Conservation (phyloP, 2,888 invertebrate species). For the Caenorhabditis sinica region DNA sequence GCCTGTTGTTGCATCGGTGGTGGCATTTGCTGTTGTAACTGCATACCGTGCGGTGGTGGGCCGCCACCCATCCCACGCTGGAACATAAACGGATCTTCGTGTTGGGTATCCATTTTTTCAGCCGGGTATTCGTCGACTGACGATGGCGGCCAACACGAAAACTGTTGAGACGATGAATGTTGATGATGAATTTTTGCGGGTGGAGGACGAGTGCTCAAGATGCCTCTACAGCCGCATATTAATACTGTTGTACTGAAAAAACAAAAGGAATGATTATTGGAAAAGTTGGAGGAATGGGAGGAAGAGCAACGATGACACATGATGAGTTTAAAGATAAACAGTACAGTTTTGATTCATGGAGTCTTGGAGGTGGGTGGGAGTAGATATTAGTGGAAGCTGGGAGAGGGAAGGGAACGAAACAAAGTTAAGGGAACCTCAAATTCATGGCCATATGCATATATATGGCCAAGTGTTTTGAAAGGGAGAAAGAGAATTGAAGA, state of each 20-base stretch:
- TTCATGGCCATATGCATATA: slow-evolving; percentile 56
- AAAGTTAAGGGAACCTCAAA: slow-evolving; percentile 41
- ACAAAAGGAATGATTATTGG: not conserved
- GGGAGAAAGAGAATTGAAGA: slow-evolving; percentile 1
- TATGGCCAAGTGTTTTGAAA: slow-evolving; percentile 57
- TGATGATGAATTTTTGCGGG: slow-evolving; percentile 11
- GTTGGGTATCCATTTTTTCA: slow-evolving; percentile 45
- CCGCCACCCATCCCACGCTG: slow-evolving; percentile 51
- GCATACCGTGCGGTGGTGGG: slow-evolving; percentile 37
- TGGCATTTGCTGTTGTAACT: slow-evolving; percentile 15
- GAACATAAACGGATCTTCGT: slow-evolving; percentile 60
- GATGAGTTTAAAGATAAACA: slow-evolving; percentile 34
- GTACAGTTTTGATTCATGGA: slow-evolving; percentile 26
- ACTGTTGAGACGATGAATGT: slow-evolving; percentile 10
- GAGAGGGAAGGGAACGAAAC: not conserved
- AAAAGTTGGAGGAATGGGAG: not conserved
- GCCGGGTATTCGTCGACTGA: slow-evolving; percentile 25
- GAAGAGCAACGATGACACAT: slow-evolving; percentile 36
- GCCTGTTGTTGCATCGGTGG: slow-evolving; percentile 20
- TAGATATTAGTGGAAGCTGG: not conserved
- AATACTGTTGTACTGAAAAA: slow-evolving; percentile 46
- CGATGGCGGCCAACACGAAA: slow-evolving; percentile 4
- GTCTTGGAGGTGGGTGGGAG: not conserved
- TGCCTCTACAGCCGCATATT: slow-evolving; percentile 54
- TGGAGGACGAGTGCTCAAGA: not conserved